phyloP scores from a whole-genome alignment of 1,140 invertebrate genomes.

The Asobara japonica region DNA sequence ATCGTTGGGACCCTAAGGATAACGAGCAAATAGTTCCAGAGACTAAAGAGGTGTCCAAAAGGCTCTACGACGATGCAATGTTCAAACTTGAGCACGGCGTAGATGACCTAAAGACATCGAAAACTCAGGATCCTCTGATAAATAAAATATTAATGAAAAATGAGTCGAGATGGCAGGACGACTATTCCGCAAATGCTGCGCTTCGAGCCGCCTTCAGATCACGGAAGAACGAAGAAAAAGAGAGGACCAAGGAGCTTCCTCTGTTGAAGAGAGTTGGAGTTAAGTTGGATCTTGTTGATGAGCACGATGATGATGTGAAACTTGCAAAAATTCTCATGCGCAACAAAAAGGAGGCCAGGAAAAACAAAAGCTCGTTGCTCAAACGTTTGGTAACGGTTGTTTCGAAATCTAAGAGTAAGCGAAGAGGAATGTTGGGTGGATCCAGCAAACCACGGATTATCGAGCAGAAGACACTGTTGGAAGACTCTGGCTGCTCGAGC shows the following conservation, averaged over 20 bases:
- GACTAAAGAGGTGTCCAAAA: slow-evolving; percentile 87
- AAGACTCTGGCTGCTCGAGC: not conserved
- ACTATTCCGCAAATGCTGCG: slow-evolving; percentile 87
- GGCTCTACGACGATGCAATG: slow-evolving; percentile 95
- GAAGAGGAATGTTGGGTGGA: slow-evolving; percentile 12
- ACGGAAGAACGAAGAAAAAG: slow-evolving; percentile 80
- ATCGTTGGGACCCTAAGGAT: slow-evolving; percentile 96
- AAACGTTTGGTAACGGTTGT: slow-evolving; percentile 3
- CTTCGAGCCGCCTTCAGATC: slow-evolving; percentile 84
- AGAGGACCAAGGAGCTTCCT: slow-evolving; percentile 69
- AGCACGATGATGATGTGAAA: slow-evolving; percentile 81
- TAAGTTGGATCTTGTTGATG: slow-evolving; percentile 80
- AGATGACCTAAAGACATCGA: slow-evolving; percentile 80
- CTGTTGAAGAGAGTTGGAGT: slow-evolving; percentile 83
- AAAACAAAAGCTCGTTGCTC: slow-evolving; percentile 12
- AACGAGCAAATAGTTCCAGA: slow-evolving; percentile 95
- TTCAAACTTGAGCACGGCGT: slow-evolving; percentile 93
- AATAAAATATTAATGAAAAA: slow-evolving; percentile 81
- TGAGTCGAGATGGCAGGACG: slow-evolving; percentile 85
- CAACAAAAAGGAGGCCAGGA: slow-evolving; percentile 39
- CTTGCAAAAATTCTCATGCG: slow-evolving; percentile 77
- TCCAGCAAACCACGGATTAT: slow-evolving; percentile 27
- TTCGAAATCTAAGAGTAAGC: not conserved
- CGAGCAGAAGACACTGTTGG: slow-evolving; percentile 18
- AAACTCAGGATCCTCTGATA: slow-evolving; percentile 76